These are phyloP conservation scores for Mycetomoellerius zeteki DNA, from an alignment of 1,140 invertebrate species.

Conservation along the genomic window DNA sequence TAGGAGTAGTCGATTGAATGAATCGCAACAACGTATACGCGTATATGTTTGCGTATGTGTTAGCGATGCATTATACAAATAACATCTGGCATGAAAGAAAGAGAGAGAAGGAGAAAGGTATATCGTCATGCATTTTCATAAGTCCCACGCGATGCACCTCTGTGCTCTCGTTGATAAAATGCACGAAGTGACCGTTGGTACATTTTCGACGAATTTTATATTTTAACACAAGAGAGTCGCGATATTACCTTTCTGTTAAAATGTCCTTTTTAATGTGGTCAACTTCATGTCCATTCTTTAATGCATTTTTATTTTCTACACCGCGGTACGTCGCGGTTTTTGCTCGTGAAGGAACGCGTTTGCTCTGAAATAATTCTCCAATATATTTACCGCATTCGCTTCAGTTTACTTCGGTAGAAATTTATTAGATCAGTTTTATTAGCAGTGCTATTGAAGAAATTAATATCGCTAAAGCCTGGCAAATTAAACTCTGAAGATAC, in stretches of 20 bases:
- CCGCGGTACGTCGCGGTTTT: background rate
- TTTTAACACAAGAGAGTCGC: background rate
- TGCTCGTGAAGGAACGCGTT: background rate
- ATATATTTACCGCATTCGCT: background rate
- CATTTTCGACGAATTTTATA: constrained; percentile 36
- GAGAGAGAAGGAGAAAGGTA: constrained; percentile 12
- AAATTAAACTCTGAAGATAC: constrained; percentile 2
- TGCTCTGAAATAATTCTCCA: constrained; percentile 14
- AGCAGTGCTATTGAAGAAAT: constrained; percentile 21
- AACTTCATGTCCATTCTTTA: background rate
- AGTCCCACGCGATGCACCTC: constrained; percentile 6
- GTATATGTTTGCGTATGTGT: background rate
- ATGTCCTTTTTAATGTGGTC: constrained; percentile 2
- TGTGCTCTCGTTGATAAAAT: constrained; percentile 28
- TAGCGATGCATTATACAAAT: constrained; percentile 34
- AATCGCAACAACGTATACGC: background rate
- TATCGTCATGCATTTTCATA: background rate
- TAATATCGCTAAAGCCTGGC: constrained; percentile 15
- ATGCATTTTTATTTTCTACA: constrained; percentile 14
- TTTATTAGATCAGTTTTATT: constrained; percentile 28
- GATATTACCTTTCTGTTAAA: constrained; percentile 4
- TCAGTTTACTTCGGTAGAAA: background rate
- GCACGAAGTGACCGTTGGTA: background rate
- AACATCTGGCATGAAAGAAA: constrained; percentile 1
- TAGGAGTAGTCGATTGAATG: constrained; percentile 20